These are phyloP conservation scores for Falco berigora DNA, from an alignment of 2,797 vertebrate species.

Conservation along the genomic window DNA sequence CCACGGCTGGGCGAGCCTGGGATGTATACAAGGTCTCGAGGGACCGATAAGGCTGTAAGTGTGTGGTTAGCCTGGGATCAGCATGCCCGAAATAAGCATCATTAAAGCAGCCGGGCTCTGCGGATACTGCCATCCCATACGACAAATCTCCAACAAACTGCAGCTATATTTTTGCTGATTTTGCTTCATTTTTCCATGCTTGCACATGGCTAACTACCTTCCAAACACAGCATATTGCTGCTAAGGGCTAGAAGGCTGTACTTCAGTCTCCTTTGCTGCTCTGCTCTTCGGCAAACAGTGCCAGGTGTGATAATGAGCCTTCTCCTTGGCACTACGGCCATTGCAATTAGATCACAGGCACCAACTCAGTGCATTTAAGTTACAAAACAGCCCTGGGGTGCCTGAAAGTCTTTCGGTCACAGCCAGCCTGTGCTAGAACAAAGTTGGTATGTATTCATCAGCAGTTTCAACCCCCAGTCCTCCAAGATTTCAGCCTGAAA, in stretches of 20 bases:
- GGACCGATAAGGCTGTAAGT: background rate
- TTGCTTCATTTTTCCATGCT: background rate
- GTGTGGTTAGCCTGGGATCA: background rate
- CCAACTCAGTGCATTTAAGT: background rate
- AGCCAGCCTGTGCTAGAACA: background rate
- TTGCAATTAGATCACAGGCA: background rate
- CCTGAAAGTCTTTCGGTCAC: background rate
- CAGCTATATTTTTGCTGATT: background rate
- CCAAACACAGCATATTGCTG: background rate
- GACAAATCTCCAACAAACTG: background rate
- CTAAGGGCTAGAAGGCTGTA: background rate
- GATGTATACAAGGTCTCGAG: background rate
- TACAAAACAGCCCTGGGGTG: background rate
- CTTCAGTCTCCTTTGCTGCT: background rate
- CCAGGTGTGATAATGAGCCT: background rate
- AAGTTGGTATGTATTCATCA: background rate
- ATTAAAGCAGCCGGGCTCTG: background rate
- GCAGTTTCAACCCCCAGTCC: background rate
- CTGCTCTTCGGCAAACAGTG: background rate
- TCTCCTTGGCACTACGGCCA: background rate
- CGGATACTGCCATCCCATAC: background rate
- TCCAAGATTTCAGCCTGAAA: background rate
- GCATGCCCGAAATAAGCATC: background rate
- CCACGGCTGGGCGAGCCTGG: fast-evolving
- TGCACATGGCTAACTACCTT: background rate